phyloP scores from a whole-genome alignment of 2,888 invertebrate species.

The Melanotus villosus region DNA sequence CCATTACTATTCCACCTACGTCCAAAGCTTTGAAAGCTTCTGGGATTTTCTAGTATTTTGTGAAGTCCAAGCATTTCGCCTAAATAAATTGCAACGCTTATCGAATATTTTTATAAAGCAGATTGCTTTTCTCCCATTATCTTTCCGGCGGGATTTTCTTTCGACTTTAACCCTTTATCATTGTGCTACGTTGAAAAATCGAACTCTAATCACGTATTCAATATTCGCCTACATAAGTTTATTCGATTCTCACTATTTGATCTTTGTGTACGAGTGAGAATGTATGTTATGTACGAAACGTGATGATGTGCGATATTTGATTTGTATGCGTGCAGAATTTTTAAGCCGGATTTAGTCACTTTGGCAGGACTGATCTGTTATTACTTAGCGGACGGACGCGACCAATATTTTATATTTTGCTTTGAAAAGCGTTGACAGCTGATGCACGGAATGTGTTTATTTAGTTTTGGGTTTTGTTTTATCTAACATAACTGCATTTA shows the following conservation, averaged over 20 bases:
- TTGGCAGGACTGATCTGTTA: neutral
- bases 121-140: neutral
- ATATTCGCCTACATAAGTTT: conserved; percentile 5
- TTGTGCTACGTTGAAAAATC: neutral
- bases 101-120: neutral
- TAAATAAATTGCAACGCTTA: neutral
- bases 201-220: conserved; percentile 17
- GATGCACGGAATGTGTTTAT: no score
- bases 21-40: neutral
- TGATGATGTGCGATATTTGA: conserved; percentile 9
- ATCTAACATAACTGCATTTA: no score
- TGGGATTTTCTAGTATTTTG: no score
- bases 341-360: neutral
- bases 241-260: conserved; percentile 23
- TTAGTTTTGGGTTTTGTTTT: no score
- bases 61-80: no score
- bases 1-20: neutral
- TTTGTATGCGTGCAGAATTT: conserved; percentile 1
- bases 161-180: neutral
- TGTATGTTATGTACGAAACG: conserved; percentile 13
- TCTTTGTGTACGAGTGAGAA: conserved; percentile 13
- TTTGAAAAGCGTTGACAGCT: no score
- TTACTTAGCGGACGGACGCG: neutral
- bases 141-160: neutral
- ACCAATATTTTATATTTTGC: neutral